Evolutionary conservation across 2,113 vertebrate genomes (phyloP).

Genomic region (Synchiropus splendidus): DNA sequence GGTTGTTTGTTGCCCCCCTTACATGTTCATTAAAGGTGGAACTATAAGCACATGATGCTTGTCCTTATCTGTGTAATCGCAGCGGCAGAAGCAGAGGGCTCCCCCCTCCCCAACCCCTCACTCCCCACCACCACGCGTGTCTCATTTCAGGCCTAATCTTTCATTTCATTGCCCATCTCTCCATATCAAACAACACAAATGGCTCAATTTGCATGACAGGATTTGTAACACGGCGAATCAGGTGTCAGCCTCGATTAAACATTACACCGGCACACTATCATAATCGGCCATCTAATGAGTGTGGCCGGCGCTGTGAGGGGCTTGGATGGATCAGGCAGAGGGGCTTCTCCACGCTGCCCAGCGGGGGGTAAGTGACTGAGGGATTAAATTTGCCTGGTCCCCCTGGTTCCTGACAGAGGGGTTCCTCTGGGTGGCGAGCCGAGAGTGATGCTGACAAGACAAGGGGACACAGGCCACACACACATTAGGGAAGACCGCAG

Average conservation of each 20-base stretch:
- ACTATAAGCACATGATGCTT: conserved; percentile 72
- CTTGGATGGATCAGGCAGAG: conserved; percentile 58
- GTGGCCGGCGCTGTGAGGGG: conserved; percentile 67
- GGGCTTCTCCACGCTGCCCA: conserved; percentile 88
- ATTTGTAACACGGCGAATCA: conserved; percentile 99
- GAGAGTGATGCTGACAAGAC: conserved; percentile 73
- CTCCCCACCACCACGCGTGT: conserved; percentile 46
- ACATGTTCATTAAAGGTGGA: conserved; percentile 79
- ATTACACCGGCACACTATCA: conserved; percentile 97
- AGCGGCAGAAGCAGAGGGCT: conserved; percentile 80
- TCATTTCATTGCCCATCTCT: conserved; percentile 98
- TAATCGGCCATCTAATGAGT: conserved; percentile 99
- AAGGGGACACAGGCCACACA: conserved; percentile 80
- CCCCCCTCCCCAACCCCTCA: conserved; percentile 60
- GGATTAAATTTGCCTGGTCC: conserved; percentile 61
- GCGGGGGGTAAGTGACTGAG: conserved; percentile 57
- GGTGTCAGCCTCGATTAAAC: conserved; percentile 99
- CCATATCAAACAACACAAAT: conserved; percentile 98
- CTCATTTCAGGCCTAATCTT: conserved; percentile 95
- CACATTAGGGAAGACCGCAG: conserved; percentile 60
- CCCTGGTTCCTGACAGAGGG: conserved; percentile 73
- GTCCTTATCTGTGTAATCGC: conserved; percentile 93
- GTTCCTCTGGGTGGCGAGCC: conserved; percentile 82
- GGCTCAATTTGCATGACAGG: conserved; percentile 99
- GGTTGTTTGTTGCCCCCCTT: too few relatives aligned